Evolutionary conservation across 2,888 invertebrate genomes (phyloP).

Genomic region (Amiota mariae): DNA sequence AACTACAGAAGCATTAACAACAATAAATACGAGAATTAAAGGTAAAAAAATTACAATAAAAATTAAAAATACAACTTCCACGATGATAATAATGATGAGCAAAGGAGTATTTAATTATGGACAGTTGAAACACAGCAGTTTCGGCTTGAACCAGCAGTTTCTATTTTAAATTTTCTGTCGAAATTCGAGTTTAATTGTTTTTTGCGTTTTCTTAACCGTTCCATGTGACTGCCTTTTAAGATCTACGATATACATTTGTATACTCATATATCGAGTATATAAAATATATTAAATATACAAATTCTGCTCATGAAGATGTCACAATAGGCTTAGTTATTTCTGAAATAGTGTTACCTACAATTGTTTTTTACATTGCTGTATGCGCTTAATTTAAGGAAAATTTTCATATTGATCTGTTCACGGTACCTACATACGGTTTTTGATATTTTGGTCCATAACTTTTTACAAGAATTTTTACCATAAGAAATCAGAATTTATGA

Average conservation of each 20-base stretch:
- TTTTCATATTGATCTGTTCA: not conserved
- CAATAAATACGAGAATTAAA: constrained; percentile 30
- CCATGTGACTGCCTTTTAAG: constrained; percentile 54
- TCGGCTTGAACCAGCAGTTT: constrained; percentile 15
- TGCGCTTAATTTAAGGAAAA: not conserved
- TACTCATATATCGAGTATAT: not conserved
- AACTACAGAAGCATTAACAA: constrained; percentile 26
- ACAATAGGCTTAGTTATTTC: constrained; percentile 3
- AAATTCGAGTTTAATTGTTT: constrained; percentile 48
- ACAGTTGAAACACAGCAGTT: not conserved
- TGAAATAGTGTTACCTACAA: not conserved
- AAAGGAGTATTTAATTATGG: no score
- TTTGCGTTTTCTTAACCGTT: constrained; percentile 38
- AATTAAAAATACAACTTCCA: constrained; percentile 18
- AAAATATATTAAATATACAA: constrained; percentile 29
- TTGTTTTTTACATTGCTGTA: constrained; percentile 30
- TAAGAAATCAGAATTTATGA: no score
- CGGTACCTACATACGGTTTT: no score
- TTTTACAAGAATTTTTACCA: no score
- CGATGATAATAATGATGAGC: constrained; percentile 7
- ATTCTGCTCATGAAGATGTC: constrained; percentile 42
- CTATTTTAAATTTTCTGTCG: constrained; percentile 43
- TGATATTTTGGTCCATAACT: no score
- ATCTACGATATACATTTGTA: constrained; percentile 51
- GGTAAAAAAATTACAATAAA: constrained; percentile 1